Percentiles rank a stretch among this genome's conserved stretches.
Evolutionary conservation across 1,140 invertebrate species (phyloP).

Genomic region (Drosophila busckii): DNA sequence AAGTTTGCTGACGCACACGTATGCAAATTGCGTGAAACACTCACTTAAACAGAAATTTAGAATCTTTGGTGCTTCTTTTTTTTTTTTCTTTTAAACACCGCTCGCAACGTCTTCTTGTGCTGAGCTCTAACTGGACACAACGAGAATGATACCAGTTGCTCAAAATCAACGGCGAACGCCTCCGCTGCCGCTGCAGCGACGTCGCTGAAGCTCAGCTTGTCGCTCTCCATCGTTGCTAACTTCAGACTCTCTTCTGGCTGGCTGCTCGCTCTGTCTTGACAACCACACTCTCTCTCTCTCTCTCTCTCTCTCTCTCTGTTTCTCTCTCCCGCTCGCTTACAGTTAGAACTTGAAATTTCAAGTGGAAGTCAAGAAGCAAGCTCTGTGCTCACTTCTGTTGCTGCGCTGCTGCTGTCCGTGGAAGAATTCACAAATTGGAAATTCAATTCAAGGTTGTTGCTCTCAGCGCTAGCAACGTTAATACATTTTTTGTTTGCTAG

Average conservation of each 20-base stretch:
- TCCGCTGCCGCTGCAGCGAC: too few species aligned
- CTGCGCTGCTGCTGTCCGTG: constrained; percentile 27
- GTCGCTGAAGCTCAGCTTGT: constrained; percentile 20
- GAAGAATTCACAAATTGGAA: constrained; percentile 70
- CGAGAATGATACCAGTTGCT: constrained; percentile 48
- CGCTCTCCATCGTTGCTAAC: not conserved
- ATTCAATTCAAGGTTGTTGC: constrained; percentile 75
- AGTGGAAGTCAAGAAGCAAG: constrained; percentile 20
- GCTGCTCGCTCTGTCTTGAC: not conserved
- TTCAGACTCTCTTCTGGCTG: constrained; percentile 9
- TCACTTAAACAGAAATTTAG: constrained; percentile 25
- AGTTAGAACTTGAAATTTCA: constrained; percentile 73
- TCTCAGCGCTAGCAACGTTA: constrained; percentile 38
- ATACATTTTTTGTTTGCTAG: constrained; percentile 21
- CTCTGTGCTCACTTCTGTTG: constrained; percentile 11
- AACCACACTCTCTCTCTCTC: constrained; percentile 7
- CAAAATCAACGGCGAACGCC: constrained; percentile 37
- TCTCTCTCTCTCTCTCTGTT: constrained; percentile 8
- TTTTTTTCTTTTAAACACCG: constrained; percentile 14
- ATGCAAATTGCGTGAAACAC: constrained; percentile 50
- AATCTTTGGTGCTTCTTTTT: constrained; percentile 18
- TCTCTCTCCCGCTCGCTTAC: constrained; percentile 33
- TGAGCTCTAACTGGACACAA: constrained; percentile 46
- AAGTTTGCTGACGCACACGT: constrained; percentile 59
- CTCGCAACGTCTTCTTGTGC: constrained; percentile 22